Conservation (phyloP, 2,797 vertebrate species). For the Pantherophis alleghaniensis region DNA sequence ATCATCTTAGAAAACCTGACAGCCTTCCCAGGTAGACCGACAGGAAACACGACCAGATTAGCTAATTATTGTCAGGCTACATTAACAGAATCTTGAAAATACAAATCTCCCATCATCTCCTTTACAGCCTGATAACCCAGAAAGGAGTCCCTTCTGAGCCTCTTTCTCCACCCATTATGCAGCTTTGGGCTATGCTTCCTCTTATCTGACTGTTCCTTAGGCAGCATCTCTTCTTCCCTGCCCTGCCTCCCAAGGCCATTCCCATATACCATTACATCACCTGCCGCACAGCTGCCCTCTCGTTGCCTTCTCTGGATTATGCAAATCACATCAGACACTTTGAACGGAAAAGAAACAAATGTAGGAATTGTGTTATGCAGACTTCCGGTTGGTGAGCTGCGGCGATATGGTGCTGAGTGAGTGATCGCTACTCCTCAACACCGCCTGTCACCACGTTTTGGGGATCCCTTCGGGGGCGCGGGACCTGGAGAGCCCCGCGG, state of each 20-base stretch:
- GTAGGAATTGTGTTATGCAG: not conserved
- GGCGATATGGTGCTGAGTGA: no score
- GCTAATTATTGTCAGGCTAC: not conserved
- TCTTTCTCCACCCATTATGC: not conserved
- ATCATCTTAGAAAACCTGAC: constrained; percentile 20
- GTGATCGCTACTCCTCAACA: no score
- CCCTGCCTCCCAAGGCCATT: not conserved
- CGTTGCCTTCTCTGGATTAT: constrained; percentile 6
- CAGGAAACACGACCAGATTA: not conserved
- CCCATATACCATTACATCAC: not conserved
- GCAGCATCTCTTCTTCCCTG: not conserved
- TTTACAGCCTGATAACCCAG: not conserved
- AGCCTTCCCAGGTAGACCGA: not conserved
- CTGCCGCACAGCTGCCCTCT: constrained; percentile 3
- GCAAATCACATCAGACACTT: not conserved
- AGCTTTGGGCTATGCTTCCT: not conserved
- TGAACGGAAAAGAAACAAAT: not conserved
- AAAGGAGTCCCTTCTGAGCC: not conserved
- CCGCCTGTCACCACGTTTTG: no score
- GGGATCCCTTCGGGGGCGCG: no score
- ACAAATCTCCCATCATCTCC: not conserved
- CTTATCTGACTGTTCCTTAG: not conserved
- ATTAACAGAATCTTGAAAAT: not conserved
- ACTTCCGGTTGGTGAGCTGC: no score
- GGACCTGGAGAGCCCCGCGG: no score